A percentile compares a stretch with the other conserved stretches of the same genome.
Evolutionary conservation across 2,113 vertebrate species (phyloP).

Genomic region (Campylorhamphus procurvoides): DNA sequence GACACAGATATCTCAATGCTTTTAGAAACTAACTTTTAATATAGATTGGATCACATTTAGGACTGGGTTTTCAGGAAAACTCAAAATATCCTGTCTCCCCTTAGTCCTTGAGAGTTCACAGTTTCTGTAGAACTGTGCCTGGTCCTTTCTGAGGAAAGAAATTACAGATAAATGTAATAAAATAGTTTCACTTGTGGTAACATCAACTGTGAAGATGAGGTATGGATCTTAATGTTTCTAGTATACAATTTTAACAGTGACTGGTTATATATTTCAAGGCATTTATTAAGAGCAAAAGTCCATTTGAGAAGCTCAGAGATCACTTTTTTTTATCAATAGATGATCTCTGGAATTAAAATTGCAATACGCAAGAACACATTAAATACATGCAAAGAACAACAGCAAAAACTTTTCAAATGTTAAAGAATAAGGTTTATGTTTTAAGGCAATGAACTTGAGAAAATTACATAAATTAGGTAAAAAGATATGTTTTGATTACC

Average conservation of each 20-base stretch:
- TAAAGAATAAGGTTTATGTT: not conserved
- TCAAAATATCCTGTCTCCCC: not conserved
- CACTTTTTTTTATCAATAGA: not conserved
- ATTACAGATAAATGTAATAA: not conserved
- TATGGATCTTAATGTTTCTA: not conserved
- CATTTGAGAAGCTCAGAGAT: not conserved
- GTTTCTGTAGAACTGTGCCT: not conserved
- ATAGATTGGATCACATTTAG: not conserved
- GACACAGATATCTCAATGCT: not conserved
- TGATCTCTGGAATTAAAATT: not conserved
- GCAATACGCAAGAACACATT: not conserved
- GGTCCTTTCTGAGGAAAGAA: not conserved
- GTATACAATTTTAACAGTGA: not conserved
- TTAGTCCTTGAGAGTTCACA: not conserved
- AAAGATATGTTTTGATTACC: constrained; percentile 2
- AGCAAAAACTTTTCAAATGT: not conserved
- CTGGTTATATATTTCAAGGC: not conserved
- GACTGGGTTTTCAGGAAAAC: not conserved
- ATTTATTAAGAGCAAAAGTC: not conserved
- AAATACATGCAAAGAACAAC: not conserved
- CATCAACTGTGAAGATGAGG: not conserved
- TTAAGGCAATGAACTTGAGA: not conserved
- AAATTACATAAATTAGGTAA: not conserved
- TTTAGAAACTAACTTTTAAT: not conserved
- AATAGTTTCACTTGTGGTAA: not conserved